A percentile compares a stretch with the other conserved stretches of the same genome.
Evolutionary conservation across 2,113 vertebrate genomes (phyloP).

Genomic region (Gasterosteus nipponicus): DNA sequence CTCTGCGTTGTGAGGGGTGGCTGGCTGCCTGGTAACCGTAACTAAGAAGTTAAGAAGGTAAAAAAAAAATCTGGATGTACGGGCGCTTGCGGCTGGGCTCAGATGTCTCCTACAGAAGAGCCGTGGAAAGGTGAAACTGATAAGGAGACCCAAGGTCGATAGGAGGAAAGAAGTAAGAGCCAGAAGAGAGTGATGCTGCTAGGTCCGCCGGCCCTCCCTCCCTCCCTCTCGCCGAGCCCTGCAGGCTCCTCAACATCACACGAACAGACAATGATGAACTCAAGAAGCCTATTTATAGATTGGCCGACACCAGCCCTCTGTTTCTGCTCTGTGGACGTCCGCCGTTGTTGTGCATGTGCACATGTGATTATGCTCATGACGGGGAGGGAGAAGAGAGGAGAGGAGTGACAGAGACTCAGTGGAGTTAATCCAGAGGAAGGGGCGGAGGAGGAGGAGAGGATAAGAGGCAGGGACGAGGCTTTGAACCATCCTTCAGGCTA

Average conservation of each 20-base stretch:
- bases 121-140: constrained; percentile 46
- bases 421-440: constrained; percentile 64
- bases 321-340: constrained; percentile 68
- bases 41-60: not conserved
- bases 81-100: constrained; percentile 1
- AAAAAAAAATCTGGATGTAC: not conserved
- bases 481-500: constrained; percentile 46
- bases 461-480: constrained; percentile 40
- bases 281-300: constrained; percentile 78
- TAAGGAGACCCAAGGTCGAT: constrained; percentile 23
- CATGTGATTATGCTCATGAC: constrained; percentile 59
- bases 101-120: constrained; percentile 3
- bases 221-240: constrained; percentile 53
- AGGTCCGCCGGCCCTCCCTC: constrained; percentile 47
- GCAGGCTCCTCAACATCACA: constrained; percentile 68
- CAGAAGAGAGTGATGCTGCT: constrained; percentile 46
- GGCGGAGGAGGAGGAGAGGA: constrained; percentile 48
- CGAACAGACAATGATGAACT: constrained; percentile 75
- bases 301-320: constrained; percentile 71
- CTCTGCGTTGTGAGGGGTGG: constrained; percentile 26
- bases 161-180: constrained; percentile 17
- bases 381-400: constrained; percentile 40
- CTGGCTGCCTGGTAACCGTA: not conserved
- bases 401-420: constrained; percentile 41
- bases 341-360: constrained; percentile 43